Evolutionary conservation across 1,140 invertebrate genomes (phyloP).

Genomic region (Forficula auricularia): DNA sequence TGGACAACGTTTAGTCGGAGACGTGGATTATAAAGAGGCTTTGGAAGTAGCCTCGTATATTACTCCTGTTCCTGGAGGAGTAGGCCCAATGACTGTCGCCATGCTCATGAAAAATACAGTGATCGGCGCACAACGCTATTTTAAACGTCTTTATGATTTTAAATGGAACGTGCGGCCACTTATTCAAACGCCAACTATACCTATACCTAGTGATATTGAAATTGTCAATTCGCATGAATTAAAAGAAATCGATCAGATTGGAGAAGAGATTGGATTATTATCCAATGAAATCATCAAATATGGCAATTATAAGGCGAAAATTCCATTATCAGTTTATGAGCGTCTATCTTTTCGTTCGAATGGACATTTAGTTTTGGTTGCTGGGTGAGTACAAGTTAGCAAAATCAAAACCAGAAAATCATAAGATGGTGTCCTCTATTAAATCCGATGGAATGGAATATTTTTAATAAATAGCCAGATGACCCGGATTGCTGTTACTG

Average conservation of each 20-base stretch:
- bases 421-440: too few species aligned
- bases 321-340: conserved; percentile 67
- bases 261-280: conserved; percentile 69
- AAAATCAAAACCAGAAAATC: too few species aligned
- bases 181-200: conserved; percentile 35
- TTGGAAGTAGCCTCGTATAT: conserved; percentile 66
- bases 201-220: conserved; percentile 75
- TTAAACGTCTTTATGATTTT: conserved; percentile 31
- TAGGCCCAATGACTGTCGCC: conserved; percentile 96
- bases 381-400: conserved; percentile 53
- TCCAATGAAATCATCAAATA: conserved; percentile 72
- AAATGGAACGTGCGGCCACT: conserved; percentile 48
- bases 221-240: conserved; percentile 76
- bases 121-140: conserved; percentile 49
- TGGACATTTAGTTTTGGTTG: conserved; percentile 91
- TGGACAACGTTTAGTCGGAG: conserved; percentile 78
- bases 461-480: too few species aligned
- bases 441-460: too few species aligned
- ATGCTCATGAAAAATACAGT: conserved; percentile 96
- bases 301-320: conserved; percentile 89
- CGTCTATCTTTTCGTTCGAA: conserved; percentile 45
- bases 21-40: conserved; percentile 77
- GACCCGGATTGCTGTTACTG: too few species aligned
- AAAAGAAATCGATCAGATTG: conserved; percentile 62
- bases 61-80: conserved; percentile 94